A percentile compares a stretch with the other conserved stretches of the same genome.
Evolutionary conservation across 2,888 invertebrate species (phyloP).

Genomic region (Formica aserva): DNA sequence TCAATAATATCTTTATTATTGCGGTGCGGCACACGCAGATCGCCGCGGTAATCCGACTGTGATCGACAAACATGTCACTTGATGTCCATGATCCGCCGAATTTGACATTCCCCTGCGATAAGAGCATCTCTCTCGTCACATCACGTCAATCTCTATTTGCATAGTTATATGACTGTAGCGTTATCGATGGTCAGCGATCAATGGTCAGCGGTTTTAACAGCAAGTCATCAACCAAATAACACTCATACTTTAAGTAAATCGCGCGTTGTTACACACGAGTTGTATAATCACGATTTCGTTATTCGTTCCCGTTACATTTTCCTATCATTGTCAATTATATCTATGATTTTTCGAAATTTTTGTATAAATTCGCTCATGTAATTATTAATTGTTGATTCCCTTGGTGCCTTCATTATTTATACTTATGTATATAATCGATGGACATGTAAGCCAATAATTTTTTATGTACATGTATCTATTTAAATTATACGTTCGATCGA

Average conservation of each 20-base stretch:
- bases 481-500: slow-evolving; percentile 51
- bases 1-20: slow-evolving; percentile 3
- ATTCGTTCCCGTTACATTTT: slow-evolving; percentile 20
- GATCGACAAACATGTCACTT: slow-evolving; percentile 25
- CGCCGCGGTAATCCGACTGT: slow-evolving; percentile 12
- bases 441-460: slow-evolving; percentile 55
- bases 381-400: slow-evolving; percentile 75
- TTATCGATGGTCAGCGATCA: slow-evolving; percentile 20
- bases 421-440: slow-evolving; percentile 70
- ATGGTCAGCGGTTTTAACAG: slow-evolving; percentile 50
- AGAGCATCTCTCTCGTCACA: slow-evolving; percentile 41
- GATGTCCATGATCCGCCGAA: slow-evolving; percentile 44
- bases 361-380: slow-evolving; percentile 54
- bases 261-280: slow-evolving; percentile 29
- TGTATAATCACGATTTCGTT: slow-evolving; percentile 21
- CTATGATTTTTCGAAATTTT: slow-evolving; percentile 48
- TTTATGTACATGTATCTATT: slow-evolving; percentile 45
- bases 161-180: slow-evolving; percentile 34
- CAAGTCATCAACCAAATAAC: slow-evolving; percentile 68
- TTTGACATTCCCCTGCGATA: slow-evolving; percentile 66
- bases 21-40: not conserved
- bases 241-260: slow-evolving; percentile 63
- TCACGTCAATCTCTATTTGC: not conserved
- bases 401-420: slow-evolving; percentile 77
- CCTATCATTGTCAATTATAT: slow-evolving; percentile 40